Evolutionary conservation across 1,140 invertebrate genomes (phyloP).

Genomic region (Scaptomyza montana): DNA sequence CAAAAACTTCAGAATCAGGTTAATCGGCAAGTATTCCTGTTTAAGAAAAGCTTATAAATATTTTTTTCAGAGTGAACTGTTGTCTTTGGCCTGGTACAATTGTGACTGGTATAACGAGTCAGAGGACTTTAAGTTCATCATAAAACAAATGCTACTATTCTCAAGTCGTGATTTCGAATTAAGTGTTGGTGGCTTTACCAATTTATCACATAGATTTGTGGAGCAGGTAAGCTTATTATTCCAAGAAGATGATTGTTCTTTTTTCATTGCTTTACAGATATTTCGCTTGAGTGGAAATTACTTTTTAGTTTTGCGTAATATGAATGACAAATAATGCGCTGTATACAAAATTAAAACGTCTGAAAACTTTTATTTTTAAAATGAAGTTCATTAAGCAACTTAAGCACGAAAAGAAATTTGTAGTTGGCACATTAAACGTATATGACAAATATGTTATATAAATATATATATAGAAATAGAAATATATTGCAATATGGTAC

Average conservation of each 20-base stretch:
- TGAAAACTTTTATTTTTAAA: slow-evolving; percentile 72
- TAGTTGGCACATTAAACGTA: slow-evolving; percentile 79
- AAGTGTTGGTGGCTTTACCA: slow-evolving; percentile 72
- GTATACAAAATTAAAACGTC: slow-evolving; percentile 76
- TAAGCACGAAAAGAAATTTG: slow-evolving; percentile 65
- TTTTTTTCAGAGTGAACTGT: slow-evolving; percentile 53
- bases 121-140: slow-evolving; percentile 63
- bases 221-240: slow-evolving; percentile 49
- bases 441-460: slow-evolving; percentile 66
- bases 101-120: slow-evolving; percentile 70
- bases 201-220: slow-evolving; percentile 64
- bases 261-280: slow-evolving; percentile 27
- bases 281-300: slow-evolving; percentile 75
- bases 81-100: slow-evolving; percentile 65
- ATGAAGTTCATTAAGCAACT: slow-evolving; percentile 65
- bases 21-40: background rate
- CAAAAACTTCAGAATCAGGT: slow-evolving; percentile 65
- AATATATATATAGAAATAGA: slow-evolving; percentile 35
- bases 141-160: slow-evolving; percentile 69
- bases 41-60: background rate
- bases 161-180: slow-evolving; percentile 47
- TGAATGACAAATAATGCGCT: slow-evolving; percentile 63
- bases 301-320: slow-evolving; percentile 67
- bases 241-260: no score
- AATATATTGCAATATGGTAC: slow-evolving; percentile 50